phyloP scores from a whole-genome alignment of 2,797 vertebrate genomes.

The Channa striata region DNA sequence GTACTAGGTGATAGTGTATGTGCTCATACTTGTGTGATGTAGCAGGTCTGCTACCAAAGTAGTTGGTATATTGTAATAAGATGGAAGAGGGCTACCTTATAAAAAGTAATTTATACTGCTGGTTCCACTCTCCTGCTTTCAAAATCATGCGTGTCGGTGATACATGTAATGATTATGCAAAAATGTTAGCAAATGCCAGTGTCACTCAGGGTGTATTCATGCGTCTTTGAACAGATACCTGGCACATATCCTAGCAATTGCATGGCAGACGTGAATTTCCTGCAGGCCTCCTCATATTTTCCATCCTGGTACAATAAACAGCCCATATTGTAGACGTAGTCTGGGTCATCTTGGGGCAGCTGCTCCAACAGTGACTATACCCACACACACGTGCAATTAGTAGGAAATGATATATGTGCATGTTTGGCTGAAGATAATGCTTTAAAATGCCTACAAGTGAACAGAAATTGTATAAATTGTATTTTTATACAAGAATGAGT shows the following conservation, averaged over 20 bases:
- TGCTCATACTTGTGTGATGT: not conserved
- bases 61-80: no score
- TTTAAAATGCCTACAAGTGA: slow-evolving; percentile 11
- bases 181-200: not conserved
- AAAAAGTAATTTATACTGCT: no score
- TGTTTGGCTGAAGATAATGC: slow-evolving; percentile 6
- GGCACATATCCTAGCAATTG: slow-evolving; percentile 91
- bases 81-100: no score
- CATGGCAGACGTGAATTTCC: slow-evolving; percentile 90
- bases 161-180: not conserved
- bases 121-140: not conserved
- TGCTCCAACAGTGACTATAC: slow-evolving; percentile 91
- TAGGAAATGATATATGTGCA: not conserved
- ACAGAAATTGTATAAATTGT: slow-evolving; percentile 5
- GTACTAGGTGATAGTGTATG: not conserved
- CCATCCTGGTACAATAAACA: slow-evolving; percentile 93
- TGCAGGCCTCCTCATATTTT: slow-evolving; percentile 90
- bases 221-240: slow-evolving; percentile 73
- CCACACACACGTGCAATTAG: slow-evolving; percentile 3
- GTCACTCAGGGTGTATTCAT: not conserved
- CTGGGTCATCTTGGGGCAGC: slow-evolving; percentile 87
- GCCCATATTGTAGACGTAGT: slow-evolving; percentile 90
- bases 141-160: not conserved
- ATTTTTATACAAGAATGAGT: slow-evolving; percentile 2
- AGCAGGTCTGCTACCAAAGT: no score